These are phyloP conservation scores for Cranoglanis bouderius DNA, from an alignment of 2,113 vertebrate genomes.

Conservation along the genomic window DNA sequence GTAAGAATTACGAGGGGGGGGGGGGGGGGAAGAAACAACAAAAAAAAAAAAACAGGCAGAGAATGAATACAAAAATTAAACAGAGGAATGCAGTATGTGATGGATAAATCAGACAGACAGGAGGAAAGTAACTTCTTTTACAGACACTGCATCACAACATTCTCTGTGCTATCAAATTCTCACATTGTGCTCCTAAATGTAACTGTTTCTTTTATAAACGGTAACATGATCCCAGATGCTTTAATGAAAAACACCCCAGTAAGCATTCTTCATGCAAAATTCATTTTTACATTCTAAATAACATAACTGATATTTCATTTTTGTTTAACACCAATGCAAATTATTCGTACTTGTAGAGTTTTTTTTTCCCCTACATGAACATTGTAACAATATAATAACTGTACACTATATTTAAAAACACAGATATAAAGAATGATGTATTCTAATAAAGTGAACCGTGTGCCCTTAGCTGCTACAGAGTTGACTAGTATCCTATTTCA, in stretches of 20 bases:
- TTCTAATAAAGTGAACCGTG: neutral
- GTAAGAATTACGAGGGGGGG: conserved; percentile 12
- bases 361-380: neutral
- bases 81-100: conserved; percentile 2
- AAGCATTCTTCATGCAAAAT: neutral
- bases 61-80: neutral
- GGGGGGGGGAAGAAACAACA: too few relatives aligned
- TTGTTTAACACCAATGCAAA: neutral
- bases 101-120: conserved; percentile 1
- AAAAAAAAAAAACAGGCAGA: neutral
- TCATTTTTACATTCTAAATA: neutral
- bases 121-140: neutral
- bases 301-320: neutral
- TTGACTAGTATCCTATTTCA: neutral
- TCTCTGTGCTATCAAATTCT: neutral
- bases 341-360: neutral
- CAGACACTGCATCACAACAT: neutral
- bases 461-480: neutral
- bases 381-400: neutral
- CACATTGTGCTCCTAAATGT: neutral
- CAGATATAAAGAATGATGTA: neutral
- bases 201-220: neutral
- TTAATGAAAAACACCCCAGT: neutral
- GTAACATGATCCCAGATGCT: neutral
- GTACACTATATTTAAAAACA: neutral